Base-by-base conservation (phyloP, 1,140 invertebrate species). In the Hycleus phaleratus region DNA sequence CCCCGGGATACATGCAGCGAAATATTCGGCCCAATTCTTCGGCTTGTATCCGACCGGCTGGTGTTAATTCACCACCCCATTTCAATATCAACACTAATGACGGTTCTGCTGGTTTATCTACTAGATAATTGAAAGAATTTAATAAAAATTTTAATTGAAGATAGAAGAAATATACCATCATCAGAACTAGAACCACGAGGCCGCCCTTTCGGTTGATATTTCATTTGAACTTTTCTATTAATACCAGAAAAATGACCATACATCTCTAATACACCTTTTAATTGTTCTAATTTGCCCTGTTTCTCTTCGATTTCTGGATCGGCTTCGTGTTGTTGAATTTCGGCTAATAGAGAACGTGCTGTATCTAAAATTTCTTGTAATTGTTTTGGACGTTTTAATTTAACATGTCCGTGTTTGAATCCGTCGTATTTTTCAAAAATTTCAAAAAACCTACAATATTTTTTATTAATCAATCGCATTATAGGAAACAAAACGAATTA, bases 181-280 rank as follows among this genome's bases (percentile, higher is more conserved):
- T 98, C 95, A 64, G 91, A 95, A 72, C 91, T 95, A 59, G 93
- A 95, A 61, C 89, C 87, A 68, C 93, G 83, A 9, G 94, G 93
- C 58, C 93, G 82, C 2, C 95, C 95, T 68, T 92, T 86, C 3
- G 96, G 97, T 75, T 98, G 94, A 77, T 99, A 99, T 76, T 99
- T 99, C 81, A 99, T 88, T 80, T 99, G 97, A 40, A 99, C 95
- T 80, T 99, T 99, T 46, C 97, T 85, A 82, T 99, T 99, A 61
- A 99, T 99, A 11, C 97, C 97, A 42, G 95, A 98, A 78, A 99
- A 99, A 78, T 99, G 95, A 0, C 97, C 97, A 77, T 99, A 97
- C 97, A 99, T 99, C 85, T 99, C 97, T 6, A 99, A 77, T 44
- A 99, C 97, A 68, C 91, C 90, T 77, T 98, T 98, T 1, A 99